Conservation (phyloP, 2,797 vertebrate genomes). For the Limnodromus scolopaceus region DNA sequence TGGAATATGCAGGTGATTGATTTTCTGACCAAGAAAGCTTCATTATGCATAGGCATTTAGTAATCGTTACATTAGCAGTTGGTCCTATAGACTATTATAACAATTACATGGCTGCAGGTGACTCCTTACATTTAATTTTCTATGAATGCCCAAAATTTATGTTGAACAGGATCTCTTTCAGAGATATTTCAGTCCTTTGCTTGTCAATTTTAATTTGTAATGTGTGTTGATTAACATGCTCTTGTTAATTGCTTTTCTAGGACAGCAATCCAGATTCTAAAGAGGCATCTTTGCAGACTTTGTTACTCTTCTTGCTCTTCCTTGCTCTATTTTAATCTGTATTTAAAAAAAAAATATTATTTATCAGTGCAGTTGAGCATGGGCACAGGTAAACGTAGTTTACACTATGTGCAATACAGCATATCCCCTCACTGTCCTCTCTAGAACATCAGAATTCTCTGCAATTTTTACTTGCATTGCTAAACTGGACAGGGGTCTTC, state of each 20-base stretch:
- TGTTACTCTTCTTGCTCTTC: background rate
- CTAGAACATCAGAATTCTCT: background rate
- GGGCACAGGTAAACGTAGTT: background rate
- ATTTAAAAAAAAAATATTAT: background rate
- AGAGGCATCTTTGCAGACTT: background rate
- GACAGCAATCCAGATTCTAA: background rate
- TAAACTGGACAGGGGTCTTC: background rate
- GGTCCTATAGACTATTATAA: background rate
- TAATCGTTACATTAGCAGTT: background rate
- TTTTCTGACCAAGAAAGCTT: background rate
- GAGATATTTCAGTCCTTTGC: background rate
- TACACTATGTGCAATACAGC: background rate
- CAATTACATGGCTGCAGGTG: constrained; percentile 12
- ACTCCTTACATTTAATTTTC: background rate
- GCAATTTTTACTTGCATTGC: background rate
- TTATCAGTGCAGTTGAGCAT: background rate
- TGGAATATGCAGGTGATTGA: background rate
- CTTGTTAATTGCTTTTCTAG: background rate
- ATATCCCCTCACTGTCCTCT: background rate
- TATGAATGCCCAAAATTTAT: background rate
- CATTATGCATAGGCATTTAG: background rate
- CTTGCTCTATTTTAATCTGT: background rate
- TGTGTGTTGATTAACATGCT: background rate
- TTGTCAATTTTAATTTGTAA: background rate
- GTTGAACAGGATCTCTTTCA: background rate